These are phyloP conservation scores for Fragum fragum DNA, from an alignment of 2,888 invertebrate species.

Conservation along the genomic window DNA sequence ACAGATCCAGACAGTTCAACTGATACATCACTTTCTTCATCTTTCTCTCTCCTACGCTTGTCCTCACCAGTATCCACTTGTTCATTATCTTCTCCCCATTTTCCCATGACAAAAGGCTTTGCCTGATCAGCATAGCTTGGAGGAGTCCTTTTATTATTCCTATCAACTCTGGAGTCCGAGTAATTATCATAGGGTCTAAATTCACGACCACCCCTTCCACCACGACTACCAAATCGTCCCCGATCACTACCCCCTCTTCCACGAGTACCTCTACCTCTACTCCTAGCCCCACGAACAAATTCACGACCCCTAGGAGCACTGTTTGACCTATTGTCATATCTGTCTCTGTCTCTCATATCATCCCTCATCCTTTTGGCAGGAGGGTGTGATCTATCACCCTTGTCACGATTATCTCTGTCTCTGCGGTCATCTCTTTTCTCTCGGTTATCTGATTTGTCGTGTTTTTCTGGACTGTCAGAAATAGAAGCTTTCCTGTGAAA, in stretches of 20 bases:
- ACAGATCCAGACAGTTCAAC: conserved; percentile 84
- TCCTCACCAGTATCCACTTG: conserved; percentile 67
- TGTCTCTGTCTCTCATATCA: conserved; percentile 62
- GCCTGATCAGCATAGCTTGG: conserved; percentile 59
- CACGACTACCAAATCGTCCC: conserved; percentile 35
- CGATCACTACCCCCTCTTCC: conserved; percentile 53
- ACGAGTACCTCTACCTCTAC: conserved; percentile 44
- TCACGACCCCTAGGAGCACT: conserved; percentile 78
- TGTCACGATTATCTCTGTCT: conserved; percentile 64
- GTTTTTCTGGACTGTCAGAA: conserved; percentile 43
- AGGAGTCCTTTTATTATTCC: conserved; percentile 39
- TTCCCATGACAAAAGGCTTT: conserved; percentile 60
- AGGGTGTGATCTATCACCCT: conserved; percentile 69
- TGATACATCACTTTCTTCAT: conserved; percentile 80
- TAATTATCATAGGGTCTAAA: conserved; percentile 59
- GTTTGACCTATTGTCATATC: conserved; percentile 63
- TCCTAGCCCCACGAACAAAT: conserved; percentile 73
- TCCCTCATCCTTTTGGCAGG: conserved; percentile 82
- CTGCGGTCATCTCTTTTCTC: conserved; percentile 63
- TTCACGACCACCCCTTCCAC: conserved; percentile 42
- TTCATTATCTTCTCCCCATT: conserved; percentile 64
- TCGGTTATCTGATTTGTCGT: conserved; percentile 62
- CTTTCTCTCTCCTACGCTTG: conserved; percentile 72
- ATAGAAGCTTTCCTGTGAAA: background rate
- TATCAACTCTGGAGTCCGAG: conserved; percentile 36